A percentile compares a stretch with the other conserved stretches of the same genome.
Conservation (phyloP, 1,140 invertebrate species). For the Drosophila nebulosa region DNA sequence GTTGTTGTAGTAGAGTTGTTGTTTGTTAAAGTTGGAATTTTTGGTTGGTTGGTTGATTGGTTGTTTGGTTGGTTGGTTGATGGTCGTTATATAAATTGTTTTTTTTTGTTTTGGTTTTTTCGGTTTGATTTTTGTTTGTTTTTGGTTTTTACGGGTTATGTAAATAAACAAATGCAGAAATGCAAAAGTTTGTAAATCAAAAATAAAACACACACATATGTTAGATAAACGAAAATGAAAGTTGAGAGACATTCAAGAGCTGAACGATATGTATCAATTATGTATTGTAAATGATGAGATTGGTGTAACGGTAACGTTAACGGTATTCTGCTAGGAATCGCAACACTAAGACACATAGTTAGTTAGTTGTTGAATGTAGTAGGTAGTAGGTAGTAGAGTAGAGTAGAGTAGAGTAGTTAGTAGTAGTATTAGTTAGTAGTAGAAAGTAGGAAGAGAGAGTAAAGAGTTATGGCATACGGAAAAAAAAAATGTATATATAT, state of each 20-base stretch:
- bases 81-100: constrained; percentile 18
- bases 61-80: constrained; percentile 14
- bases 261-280: constrained; percentile 66
- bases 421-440: constrained; percentile 36
- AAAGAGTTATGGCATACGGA: constrained; percentile 67
- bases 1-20: background rate
- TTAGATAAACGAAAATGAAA: constrained; percentile 72
- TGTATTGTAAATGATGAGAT: constrained; percentile 65
- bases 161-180: constrained; percentile 79
- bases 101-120: constrained; percentile 24
- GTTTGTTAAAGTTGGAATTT: constrained; percentile 6
- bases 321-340: constrained; percentile 44
- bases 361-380: constrained; percentile 13
- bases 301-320: constrained; percentile 65
- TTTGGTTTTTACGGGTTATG: constrained; percentile 70
- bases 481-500: constrained; percentile 41
- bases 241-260: constrained; percentile 72
- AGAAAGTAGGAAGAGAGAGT: constrained; percentile 70
- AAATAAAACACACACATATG: constrained; percentile 78
- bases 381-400: constrained; percentile 20
- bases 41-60: constrained; percentile 3
- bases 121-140: constrained; percentile 1
- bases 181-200: constrained; percentile 79
- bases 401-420: constrained; percentile 24
- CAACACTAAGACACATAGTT: constrained; percentile 47